Percentiles rank a stretch among this genome's conserved stretches.
Evolutionary conservation across 2,797 vertebrate species (phyloP).

Genomic region (Mormyrus proboscirostris): DNA sequence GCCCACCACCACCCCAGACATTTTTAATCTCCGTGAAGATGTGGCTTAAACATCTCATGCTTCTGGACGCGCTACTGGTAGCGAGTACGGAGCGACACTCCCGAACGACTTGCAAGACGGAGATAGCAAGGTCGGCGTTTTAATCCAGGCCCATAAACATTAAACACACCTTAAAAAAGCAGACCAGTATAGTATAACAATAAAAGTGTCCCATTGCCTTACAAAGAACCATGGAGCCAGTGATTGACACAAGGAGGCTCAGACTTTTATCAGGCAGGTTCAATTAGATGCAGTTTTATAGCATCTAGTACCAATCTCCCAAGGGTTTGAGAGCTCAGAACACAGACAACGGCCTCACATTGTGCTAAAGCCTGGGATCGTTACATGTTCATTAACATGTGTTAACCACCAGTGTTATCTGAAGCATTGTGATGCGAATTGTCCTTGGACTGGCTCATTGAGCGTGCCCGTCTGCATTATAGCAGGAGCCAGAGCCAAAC

Average conservation of each 20-base stretch:
- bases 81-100: neutral
- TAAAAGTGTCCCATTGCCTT: neutral
- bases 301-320: slow-evolving; percentile 47
- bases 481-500: slow-evolving; percentile 18
- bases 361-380: slow-evolving; percentile 45
- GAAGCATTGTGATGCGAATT: slow-evolving; percentile 65
- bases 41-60: neutral
- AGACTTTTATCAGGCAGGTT: slow-evolving; percentile 32
- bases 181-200: neutral
- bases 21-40: neutral
- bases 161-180: neutral
- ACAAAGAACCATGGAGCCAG: slow-evolving; percentile 4
- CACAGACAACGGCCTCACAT: slow-evolving; percentile 49
- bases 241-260: slow-evolving; percentile 20
- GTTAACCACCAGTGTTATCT: slow-evolving; percentile 53
- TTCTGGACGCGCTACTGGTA: neutral
- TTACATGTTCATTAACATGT: slow-evolving; percentile 66
- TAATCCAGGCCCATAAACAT: neutral
- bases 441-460: slow-evolving; percentile 54
- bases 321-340: slow-evolving; percentile 38
- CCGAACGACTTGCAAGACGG: neutral
- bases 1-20: no score
- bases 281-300: slow-evolving; percentile 47
- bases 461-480: slow-evolving; percentile 32
- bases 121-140: neutral